Conservation (phyloP, 1,140 invertebrate genomes). For the Cydia pomonella region DNA sequence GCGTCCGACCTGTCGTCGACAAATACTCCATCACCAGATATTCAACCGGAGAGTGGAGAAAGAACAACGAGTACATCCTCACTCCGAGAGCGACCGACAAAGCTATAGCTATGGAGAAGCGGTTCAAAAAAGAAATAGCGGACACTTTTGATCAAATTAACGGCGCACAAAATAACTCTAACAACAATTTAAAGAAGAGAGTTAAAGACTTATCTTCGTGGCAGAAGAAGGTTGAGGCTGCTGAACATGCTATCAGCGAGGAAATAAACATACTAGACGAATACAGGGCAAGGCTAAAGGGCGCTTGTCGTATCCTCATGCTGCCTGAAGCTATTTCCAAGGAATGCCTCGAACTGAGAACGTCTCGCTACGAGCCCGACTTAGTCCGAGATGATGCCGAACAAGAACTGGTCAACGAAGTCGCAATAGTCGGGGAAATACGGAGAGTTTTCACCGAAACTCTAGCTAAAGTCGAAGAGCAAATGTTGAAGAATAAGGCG, state of each 20-base stretch:
- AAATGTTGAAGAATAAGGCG: constrained; percentile 87
- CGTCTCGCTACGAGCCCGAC: constrained; percentile 89
- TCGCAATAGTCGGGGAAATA: constrained; percentile 85
- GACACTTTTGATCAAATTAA: constrained; percentile 81
- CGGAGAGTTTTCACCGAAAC: constrained; percentile 81
- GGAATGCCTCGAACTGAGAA: constrained; percentile 88
- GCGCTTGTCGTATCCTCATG: constrained; percentile 83
- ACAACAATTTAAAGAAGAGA: constrained; percentile 82
- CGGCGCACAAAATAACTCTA: constrained; percentile 82
- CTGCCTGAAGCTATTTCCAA: constrained; percentile 84
- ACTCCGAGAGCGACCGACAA: constrained; percentile 62
- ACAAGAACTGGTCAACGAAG: constrained; percentile 88
- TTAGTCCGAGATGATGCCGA: constrained; percentile 91
- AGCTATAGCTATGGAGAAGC: constrained; percentile 52
- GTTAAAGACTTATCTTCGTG: constrained; percentile 83
- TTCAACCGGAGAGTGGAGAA: constrained; percentile 85
- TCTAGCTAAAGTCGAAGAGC: constrained; percentile 86
- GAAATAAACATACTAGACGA: constrained; percentile 85
- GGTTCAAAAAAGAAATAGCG: constrained; percentile 54
- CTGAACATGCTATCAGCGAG: constrained; percentile 83
- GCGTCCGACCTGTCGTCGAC: constrained; percentile 86
- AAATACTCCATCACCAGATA: constrained; percentile 87
- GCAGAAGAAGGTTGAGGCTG: constrained; percentile 84
- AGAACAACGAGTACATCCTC: constrained; percentile 78
- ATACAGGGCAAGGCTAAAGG: constrained; percentile 82